Conservation (phyloP, 2,113 vertebrate species). For the Myotis brandtii region DNA sequence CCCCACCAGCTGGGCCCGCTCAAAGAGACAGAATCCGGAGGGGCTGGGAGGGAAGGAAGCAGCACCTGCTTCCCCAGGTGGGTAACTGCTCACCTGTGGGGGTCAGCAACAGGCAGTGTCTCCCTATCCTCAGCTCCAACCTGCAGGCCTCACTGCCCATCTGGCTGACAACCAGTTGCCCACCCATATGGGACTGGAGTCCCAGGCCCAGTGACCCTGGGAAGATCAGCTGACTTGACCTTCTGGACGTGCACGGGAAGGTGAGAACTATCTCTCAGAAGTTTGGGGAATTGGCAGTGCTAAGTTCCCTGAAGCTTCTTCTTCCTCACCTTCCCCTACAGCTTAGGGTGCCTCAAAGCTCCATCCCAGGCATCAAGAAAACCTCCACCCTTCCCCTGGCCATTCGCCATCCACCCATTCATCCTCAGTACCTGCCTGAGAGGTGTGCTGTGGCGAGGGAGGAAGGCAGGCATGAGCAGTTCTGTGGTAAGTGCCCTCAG, state of each 20-base stretch:
- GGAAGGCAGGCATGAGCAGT: background rate
- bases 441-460: rapidly evolving
- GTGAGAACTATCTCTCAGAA: background rate
- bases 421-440: background rate
- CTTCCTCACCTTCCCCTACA: background rate
- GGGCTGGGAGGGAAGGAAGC: background rate
- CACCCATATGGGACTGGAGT: background rate
- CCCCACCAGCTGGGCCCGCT: conserved; percentile 24
- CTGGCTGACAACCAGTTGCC: background rate
- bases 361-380: background rate
- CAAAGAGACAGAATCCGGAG: background rate
- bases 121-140: background rate
- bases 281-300: background rate
- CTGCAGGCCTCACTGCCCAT: background rate
- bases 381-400: background rate
- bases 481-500: background rate
- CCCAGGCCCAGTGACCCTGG: background rate
- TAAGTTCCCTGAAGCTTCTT: background rate
- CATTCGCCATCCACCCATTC: background rate
- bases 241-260: background rate
- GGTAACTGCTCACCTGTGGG: conserved; percentile 28
- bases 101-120: background rate
- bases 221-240: background rate
- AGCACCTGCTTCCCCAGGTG: conserved; percentile 22
- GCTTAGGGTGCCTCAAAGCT: background rate